Evolutionary conservation across 2,888 invertebrate species (phyloP).

Genomic region (Prenolepis imparis): DNA sequence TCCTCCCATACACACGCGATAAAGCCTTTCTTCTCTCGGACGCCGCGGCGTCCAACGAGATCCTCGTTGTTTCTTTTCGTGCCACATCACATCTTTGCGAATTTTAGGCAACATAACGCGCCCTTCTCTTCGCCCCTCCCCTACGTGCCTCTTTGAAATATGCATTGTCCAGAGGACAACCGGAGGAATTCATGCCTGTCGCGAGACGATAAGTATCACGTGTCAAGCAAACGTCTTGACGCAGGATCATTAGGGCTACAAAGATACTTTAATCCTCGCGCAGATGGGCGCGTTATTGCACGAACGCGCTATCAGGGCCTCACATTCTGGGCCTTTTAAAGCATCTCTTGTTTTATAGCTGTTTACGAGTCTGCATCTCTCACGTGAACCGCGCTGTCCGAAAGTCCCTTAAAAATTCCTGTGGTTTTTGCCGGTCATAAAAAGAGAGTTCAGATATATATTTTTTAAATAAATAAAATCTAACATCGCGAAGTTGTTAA

Average conservation of each 20-base stretch:
- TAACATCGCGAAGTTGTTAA: not conserved
- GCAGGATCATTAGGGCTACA: slow-evolving; percentile 46
- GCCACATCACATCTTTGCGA: slow-evolving; percentile 45
- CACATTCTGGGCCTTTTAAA: slow-evolving; percentile 24
- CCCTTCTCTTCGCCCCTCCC: not conserved
- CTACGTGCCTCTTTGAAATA: slow-evolving; percentile 3
- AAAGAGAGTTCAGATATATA: not conserved
- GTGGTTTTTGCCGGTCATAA: not conserved
- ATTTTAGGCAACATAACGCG: slow-evolving; percentile 46
- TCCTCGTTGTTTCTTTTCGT: slow-evolving; percentile 63
- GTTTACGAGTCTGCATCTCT: slow-evolving; percentile 1
- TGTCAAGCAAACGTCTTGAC: slow-evolving; percentile 46
- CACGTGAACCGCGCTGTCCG: not conserved
- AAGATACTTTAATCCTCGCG: slow-evolving; percentile 50
- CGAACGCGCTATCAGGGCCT: slow-evolving; percentile 26
- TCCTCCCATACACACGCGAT: slow-evolving; percentile 26
- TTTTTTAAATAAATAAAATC: not conserved
- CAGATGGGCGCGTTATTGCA: slow-evolving; percentile 43
- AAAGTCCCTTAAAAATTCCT: not conserved
- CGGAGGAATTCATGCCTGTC: slow-evolving; percentile 41
- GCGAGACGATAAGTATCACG: slow-evolving; percentile 51
- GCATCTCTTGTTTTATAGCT: slow-evolving; percentile 20
- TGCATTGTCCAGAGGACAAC: slow-evolving; percentile 15
- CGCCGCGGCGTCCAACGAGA: slow-evolving; percentile 58
- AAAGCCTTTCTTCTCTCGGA: slow-evolving; percentile 45